Evolutionary conservation across 2,888 invertebrate genomes (phyloP).

Genomic region (Metopia argyrocephala): DNA sequence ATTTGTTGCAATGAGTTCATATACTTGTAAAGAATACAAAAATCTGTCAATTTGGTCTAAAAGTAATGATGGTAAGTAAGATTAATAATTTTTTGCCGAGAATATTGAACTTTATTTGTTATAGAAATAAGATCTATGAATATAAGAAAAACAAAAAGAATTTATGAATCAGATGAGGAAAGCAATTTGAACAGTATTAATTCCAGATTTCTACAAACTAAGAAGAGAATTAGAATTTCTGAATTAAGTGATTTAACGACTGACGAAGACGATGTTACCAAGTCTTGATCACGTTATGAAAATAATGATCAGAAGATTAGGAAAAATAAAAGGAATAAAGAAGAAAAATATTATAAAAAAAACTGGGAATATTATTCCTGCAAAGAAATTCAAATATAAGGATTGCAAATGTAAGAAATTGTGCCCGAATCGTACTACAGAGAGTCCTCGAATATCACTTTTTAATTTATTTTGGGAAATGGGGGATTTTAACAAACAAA

Average conservation of each 20-base stretch:
- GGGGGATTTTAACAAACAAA: constrained; percentile 27
- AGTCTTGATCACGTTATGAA: too few species aligned
- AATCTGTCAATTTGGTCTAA: too few species aligned
- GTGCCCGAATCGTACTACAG: constrained; percentile 18
- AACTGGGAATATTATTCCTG: constrained; percentile 28
- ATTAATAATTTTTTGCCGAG: too few species aligned
- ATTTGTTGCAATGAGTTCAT: too few species aligned
- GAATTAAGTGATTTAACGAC: too few species aligned
- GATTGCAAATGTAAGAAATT: constrained; percentile 36
- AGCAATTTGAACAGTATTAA: not conserved
- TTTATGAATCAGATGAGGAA: not conserved
- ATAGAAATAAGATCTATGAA: too few species aligned
- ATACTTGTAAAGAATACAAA: too few species aligned
- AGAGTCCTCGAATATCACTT: constrained; percentile 6
- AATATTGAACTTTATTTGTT: too few species aligned
- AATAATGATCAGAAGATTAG: not conserved
- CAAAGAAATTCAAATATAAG: constrained; percentile 33
- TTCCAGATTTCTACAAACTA: not conserved
- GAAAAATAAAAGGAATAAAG: not conserved
- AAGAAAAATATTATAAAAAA: constrained; percentile 30
- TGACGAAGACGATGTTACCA: too few species aligned
- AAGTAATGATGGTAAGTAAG: too few species aligned
- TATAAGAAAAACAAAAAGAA: too few species aligned
- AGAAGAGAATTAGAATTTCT: too few species aligned
- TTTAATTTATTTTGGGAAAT: constrained; percentile 41